These are phyloP conservation scores for Eurytoma adleriae DNA, from an alignment of 2,888 invertebrate genomes.

Conservation along the genomic window DNA sequence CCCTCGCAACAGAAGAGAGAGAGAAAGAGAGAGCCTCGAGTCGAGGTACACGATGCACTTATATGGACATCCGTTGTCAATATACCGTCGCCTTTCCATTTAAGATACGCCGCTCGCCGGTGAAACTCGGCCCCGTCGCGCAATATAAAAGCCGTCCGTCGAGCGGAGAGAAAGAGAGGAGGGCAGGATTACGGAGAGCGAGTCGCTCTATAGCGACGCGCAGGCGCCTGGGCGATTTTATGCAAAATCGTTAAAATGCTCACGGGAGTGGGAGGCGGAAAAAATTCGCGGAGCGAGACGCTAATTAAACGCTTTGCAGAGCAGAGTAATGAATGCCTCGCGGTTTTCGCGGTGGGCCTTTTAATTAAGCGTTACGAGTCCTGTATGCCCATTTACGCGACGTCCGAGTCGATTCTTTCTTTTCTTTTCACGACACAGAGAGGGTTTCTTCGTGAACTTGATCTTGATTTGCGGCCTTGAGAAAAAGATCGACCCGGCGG, in stretches of 20 bases:
- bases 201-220: too few species aligned
- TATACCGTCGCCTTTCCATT: constrained; percentile 64
- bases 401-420: too few species aligned
- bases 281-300: not conserved
- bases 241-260: not conserved
- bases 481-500: not conserved
- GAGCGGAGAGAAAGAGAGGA: not conserved
- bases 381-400: too few species aligned
- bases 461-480: constrained; percentile 23
- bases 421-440: not conserved
- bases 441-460: constrained; percentile 14
- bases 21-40: not conserved
- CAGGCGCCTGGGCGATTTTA: too few species aligned
- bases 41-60: constrained; percentile 66
- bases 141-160: too few species aligned
- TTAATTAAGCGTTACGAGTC: too few species aligned
- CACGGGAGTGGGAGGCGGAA: too few species aligned
- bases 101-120: constrained; percentile 56
- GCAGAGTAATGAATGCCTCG: too few species aligned
- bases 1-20: constrained; percentile 40
- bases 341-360: too few species aligned
- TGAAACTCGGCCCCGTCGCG: not conserved
- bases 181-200: not conserved
- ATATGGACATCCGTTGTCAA: constrained; percentile 70
- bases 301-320: too few species aligned